phyloP scores from a whole-genome alignment of 2,113 vertebrate species.

The Pluvianellus socialis region DNA sequence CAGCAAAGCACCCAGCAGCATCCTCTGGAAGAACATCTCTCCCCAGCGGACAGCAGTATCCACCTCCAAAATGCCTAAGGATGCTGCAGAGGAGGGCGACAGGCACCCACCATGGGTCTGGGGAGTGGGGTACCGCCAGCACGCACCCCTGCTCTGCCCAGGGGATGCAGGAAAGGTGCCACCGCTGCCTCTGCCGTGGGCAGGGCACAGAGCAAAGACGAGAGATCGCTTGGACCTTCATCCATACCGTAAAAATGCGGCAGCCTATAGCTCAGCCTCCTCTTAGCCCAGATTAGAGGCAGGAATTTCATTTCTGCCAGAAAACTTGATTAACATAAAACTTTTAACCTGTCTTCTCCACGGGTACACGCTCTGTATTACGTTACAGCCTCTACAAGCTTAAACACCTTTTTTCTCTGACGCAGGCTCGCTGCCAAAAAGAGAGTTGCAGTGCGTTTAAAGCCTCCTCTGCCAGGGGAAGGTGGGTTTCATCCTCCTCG shows the following conservation, averaged over 20 bases:
- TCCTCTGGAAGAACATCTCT: not conserved
- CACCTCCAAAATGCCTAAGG: not conserved
- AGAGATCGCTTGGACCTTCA: not conserved
- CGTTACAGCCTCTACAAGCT: not conserved
- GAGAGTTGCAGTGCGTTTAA: fast-evolving
- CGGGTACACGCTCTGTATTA: fast-evolving
- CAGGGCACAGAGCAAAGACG: not conserved
- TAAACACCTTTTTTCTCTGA: not conserved
- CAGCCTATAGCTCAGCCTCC: not conserved
- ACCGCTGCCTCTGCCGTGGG: not conserved
- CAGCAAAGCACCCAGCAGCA: not conserved
- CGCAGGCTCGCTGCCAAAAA: fast-evolving
- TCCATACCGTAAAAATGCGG: fast-evolving
- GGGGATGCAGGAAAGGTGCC: not conserved
- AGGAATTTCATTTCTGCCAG: not conserved
- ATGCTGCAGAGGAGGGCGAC: not conserved
- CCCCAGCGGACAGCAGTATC: not conserved
- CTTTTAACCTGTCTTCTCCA: not conserved
- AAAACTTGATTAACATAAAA: not conserved
- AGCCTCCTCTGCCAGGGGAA: not conserved
- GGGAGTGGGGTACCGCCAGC: not conserved
- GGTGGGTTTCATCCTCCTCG: not conserved
- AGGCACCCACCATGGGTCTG: fast-evolving
- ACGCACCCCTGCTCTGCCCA: too few species aligned
- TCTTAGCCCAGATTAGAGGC: not conserved